Evolutionary conservation across 23 tunicate species (phyloP).

Genomic region (Trididemnum miniatum): DNA sequence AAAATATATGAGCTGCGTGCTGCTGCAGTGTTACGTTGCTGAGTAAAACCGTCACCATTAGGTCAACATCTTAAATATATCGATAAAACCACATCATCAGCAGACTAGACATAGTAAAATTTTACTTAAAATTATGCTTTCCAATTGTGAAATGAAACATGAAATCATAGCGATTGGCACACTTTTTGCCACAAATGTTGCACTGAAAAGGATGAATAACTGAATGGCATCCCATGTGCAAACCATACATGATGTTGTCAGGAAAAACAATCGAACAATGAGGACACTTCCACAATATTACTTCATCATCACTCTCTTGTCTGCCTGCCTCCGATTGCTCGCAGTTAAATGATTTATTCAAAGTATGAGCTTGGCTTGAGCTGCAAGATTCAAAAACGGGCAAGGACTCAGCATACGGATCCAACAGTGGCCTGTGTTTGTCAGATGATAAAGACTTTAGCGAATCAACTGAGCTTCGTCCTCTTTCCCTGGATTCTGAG

Average conservation of each 20-base stretch:
- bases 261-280: constrained; percentile 76
- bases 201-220: constrained; percentile 43
- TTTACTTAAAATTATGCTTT: constrained; percentile 8
- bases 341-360: too few species aligned
- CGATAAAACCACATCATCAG: too few species aligned
- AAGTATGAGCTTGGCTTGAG: not conserved
- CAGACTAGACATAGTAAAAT: not conserved
- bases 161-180: constrained; percentile 48
- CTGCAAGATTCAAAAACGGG: not conserved
- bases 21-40: too few species aligned
- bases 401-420: not conserved
- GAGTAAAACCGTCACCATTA: too few species aligned
- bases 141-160: constrained; percentile 67
- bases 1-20: too few species aligned
- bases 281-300: constrained; percentile 31
- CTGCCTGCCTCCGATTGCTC: not conserved
- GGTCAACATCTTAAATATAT: too few species aligned
- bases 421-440: not conserved
- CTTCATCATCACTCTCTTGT: not conserved
- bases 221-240: constrained; percentile 76
- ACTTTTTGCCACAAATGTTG: constrained; percentile 57
- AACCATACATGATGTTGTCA: constrained; percentile 72
- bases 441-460: not conserved
- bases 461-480: constrained; percentile 17
- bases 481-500: not conserved